phyloP scores from a whole-genome alignment of 2,888 invertebrate genomes.

The Drosophila flavopinicola region DNA sequence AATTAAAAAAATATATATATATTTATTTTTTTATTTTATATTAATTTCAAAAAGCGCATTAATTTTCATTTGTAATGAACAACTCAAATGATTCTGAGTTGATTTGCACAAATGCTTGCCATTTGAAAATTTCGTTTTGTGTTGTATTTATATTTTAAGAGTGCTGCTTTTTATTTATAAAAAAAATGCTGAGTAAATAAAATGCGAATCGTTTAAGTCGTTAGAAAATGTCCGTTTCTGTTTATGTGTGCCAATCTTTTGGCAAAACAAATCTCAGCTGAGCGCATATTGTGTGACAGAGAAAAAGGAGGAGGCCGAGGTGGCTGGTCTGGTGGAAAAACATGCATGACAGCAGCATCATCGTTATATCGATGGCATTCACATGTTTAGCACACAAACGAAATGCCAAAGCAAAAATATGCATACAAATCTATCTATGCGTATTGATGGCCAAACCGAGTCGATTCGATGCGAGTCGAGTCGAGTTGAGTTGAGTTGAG shows the following conservation, averaged over 20 bases:
- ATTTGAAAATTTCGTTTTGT: background rate
- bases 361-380: constrained; percentile 75
- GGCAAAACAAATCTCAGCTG: constrained; percentile 66
- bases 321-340: background rate
- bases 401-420: constrained; percentile 78
- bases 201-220: constrained; percentile 8
- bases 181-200: background rate
- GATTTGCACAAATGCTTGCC: too few relatives aligned
- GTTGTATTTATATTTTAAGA: background rate
- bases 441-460: constrained; percentile 64
- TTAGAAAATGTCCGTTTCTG: constrained; percentile 10
- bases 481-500: constrained; percentile 4
- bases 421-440: constrained; percentile 76
- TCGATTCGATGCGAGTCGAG: constrained; percentile 3
- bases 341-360: constrained; percentile 53
- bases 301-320: background rate
- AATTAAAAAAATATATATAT: too few relatives aligned
- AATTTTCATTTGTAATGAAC: too few relatives aligned
- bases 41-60: too few relatives aligned
- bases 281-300: constrained; percentile 27
- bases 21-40: too few relatives aligned
- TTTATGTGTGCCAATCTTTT: constrained; percentile 33
- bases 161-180: background rate
- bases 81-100: too few relatives aligned
- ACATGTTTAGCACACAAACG: constrained; percentile 78